Conservation (phyloP, 2,113 vertebrate species). For the Paradoxurus hermaphroditus region DNA sequence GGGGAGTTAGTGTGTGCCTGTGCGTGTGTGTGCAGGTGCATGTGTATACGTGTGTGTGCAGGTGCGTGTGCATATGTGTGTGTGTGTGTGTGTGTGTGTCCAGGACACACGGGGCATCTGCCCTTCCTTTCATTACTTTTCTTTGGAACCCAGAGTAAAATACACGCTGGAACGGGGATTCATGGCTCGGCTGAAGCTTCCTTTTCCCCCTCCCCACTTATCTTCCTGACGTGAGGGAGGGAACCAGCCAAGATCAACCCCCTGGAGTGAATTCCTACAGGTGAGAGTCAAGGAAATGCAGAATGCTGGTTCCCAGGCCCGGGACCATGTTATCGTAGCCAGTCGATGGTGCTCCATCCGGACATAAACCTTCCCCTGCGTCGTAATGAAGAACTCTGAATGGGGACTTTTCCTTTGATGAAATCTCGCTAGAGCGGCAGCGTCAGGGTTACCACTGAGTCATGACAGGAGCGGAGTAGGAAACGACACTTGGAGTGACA, state of each 20-base stretch:
- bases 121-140: neutral
- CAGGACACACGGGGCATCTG: neutral
- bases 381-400: neutral
- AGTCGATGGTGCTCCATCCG: neutral
- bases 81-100: neutral
- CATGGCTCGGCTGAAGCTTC: neutral
- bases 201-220: neutral
- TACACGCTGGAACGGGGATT: neutral
- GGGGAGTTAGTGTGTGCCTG: too few species aligned
- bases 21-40: neutral
- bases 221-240: neutral
- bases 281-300: neutral
- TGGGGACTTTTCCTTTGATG: neutral
- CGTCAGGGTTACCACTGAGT: neutral
- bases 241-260: neutral
- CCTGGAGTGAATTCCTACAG: neutral
- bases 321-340: neutral
- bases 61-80: neutral
- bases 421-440: neutral
- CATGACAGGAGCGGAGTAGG: neutral
- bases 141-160: neutral
- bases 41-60: neutral
- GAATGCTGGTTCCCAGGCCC: neutral
- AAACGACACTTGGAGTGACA: neutral
- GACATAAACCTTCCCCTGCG: neutral